A percentile compares a stretch with the other conserved stretches of the same genome.
phyloP scores from a whole-genome alignment of 1,140 invertebrate species.

The Anastrepha ludens region DNA sequence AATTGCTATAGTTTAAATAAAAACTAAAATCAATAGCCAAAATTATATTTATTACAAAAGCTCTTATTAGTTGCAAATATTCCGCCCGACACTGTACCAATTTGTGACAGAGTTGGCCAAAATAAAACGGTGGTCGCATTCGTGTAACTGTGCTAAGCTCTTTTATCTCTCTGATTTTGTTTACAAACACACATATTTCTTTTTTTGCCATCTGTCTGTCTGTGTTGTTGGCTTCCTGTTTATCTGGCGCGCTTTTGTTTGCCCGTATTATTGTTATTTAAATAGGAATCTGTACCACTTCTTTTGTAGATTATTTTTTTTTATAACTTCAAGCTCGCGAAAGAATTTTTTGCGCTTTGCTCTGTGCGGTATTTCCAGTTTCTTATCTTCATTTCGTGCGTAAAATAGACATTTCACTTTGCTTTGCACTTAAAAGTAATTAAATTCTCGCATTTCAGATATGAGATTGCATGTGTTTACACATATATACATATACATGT shows the following conservation, averaged over 20 bases:
- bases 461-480: not conserved
- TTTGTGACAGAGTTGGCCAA: not conserved
- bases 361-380: not conserved
- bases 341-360: not conserved
- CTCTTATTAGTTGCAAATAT: too few species aligned
- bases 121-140: not conserved
- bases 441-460: not conserved
- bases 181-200: not conserved
- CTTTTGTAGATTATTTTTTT: not conserved
- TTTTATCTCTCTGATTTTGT: slow-evolving; percentile 31
- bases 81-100: too few species aligned
- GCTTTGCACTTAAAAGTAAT: not conserved
- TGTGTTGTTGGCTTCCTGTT: not conserved
- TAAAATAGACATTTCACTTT: not conserved
- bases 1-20: too few species aligned
- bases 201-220: not conserved
- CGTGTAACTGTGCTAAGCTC: not conserved
- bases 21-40: too few species aligned
- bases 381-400: slow-evolving; percentile 15
- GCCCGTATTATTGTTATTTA: slow-evolving; percentile 17
- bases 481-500: not conserved
- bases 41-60: too few species aligned
- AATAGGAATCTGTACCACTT: slow-evolving; percentile 22
- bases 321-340: not conserved
- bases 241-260: not conserved